Percentiles rank a stretch among this genome's conserved stretches.
Evolutionary conservation across 1,140 invertebrate species (phyloP).

Genomic region (Caenorhabditis brenneri): DNA sequence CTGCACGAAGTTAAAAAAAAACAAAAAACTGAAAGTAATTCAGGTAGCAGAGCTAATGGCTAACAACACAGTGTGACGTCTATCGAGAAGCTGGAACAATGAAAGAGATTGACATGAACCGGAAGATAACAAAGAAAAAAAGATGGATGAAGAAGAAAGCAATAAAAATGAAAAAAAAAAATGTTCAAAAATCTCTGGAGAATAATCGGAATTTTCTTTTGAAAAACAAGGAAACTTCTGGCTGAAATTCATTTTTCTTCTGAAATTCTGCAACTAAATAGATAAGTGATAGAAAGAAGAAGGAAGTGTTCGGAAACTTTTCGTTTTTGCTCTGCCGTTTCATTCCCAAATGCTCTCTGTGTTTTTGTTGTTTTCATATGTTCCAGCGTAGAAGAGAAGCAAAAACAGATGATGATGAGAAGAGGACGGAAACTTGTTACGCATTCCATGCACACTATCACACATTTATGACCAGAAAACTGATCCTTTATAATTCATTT

Average conservation of each 20-base stretch:
- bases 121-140: neutral
- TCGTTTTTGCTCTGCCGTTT: neutral
- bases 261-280: neutral
- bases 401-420: neutral
- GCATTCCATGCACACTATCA: neutral
- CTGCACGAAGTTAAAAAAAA: no score
- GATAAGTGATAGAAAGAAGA: slow-evolving; percentile 1
- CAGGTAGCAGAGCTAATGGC: no score
- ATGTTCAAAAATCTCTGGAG: neutral
- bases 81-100: no score
- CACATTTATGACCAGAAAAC: neutral
- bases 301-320: neutral
- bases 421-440: neutral
- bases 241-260: neutral
- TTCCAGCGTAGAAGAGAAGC: neutral
- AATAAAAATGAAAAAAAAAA: neutral
- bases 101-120: neutral
- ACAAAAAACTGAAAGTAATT: no score
- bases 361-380: neutral
- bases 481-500: no score
- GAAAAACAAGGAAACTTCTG: neutral
- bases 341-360: no score
- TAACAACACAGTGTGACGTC: no score
- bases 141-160: neutral
- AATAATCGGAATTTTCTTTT: neutral